These are phyloP conservation scores for Uria aalge DNA, from an alignment of 2,113 vertebrate species.

Conservation along the genomic window DNA sequence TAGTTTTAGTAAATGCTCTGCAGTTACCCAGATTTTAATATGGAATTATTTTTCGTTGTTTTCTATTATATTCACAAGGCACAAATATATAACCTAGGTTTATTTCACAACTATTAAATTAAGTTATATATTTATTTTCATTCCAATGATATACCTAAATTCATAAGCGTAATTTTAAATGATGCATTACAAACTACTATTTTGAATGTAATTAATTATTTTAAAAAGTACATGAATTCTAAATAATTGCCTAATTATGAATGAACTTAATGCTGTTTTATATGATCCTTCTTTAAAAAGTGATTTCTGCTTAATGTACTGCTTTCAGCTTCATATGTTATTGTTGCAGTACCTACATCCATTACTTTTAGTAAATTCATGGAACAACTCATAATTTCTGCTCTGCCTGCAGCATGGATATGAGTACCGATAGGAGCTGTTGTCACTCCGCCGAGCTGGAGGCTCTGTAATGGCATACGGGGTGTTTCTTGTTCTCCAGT, in stretches of 20 bases:
- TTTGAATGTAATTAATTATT: constrained; percentile 62
- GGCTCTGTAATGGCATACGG: not conserved
- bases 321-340: not conserved
- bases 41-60: constrained; percentile 47
- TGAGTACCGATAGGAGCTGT: not conserved
- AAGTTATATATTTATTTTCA: constrained; percentile 41
- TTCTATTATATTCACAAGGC: constrained; percentile 55
- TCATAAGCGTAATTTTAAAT: constrained; percentile 56
- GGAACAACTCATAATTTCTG: not conserved
- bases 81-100: constrained; percentile 47
- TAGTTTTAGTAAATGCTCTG: constrained; percentile 70
- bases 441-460: not conserved
- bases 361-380: not conserved
- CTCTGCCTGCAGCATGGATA: not conserved
- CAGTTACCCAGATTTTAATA: constrained; percentile 65
- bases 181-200: constrained; percentile 54
- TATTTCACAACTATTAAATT: constrained; percentile 61
- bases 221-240: constrained; percentile 60
- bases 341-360: not conserved
- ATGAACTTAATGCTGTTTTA: constrained; percentile 22
- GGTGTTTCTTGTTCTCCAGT: not conserved
- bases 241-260: constrained; percentile 60
- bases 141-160: constrained; percentile 59
- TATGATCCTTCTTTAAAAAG: constrained; percentile 42
- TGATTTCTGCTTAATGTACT: constrained; percentile 25